These are phyloP conservation scores for Enteromius anoplus DNA, from an alignment of 2,797 vertebrate genomes.

Conservation along the genomic window DNA sequence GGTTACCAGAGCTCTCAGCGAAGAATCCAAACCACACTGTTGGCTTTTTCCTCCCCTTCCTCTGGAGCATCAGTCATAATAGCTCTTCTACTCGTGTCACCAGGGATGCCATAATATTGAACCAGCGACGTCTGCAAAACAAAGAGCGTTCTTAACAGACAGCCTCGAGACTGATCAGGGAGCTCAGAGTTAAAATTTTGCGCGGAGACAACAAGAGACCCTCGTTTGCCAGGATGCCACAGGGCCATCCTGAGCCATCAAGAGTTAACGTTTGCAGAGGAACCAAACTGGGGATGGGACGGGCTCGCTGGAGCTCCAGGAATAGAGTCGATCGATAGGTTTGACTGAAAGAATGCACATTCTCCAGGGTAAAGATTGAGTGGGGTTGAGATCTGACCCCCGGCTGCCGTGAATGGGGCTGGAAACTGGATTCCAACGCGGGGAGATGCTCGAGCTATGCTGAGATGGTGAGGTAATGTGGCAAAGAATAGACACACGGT, in stretches of 20 bases:
- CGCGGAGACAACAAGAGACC: constrained; percentile 18
- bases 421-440: constrained; percentile 83
- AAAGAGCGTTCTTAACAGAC: constrained; percentile 33
- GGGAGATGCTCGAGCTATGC: constrained; percentile 74
- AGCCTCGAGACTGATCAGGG: constrained; percentile 21
- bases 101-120: constrained; percentile 41
- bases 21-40: constrained; percentile 43
- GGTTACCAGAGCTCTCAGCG: constrained; percentile 46
- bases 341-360: constrained; percentile 83
- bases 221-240: constrained; percentile 31
- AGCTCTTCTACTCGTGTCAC: constrained; percentile 41
- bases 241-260: constrained; percentile 47
- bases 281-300: constrained; percentile 74
- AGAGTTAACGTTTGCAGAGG: constrained; percentile 69
- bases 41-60: constrained; percentile 44
- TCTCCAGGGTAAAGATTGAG: constrained; percentile 92
- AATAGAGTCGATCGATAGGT: constrained; percentile 95
- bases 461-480: constrained; percentile 80
- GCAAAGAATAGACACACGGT: constrained; percentile 77
- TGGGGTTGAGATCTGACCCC: constrained; percentile 90
- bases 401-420: constrained; percentile 80
- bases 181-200: constrained; percentile 36
- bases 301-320: constrained; percentile 87
- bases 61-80: constrained; percentile 47
- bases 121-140: constrained; percentile 35